phyloP scores from a whole-genome alignment of 2,113 vertebrate species.

The Petrocephalus zakoni region DNA sequence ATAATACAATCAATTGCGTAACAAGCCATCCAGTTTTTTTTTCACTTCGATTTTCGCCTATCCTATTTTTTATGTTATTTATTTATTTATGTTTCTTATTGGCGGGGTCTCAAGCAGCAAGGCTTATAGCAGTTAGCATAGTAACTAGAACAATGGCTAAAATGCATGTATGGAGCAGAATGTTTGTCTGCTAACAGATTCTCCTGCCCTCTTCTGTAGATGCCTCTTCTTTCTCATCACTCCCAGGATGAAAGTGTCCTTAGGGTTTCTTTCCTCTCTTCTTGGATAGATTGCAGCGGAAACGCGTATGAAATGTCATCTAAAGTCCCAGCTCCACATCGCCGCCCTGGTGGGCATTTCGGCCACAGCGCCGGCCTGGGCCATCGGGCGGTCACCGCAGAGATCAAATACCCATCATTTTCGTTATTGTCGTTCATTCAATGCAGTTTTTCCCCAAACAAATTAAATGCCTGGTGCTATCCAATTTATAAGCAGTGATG shows the following conservation, averaged over 20 bases:
- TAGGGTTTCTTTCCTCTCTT: neutral
- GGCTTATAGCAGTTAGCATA: neutral
- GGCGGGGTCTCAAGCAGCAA: neutral
- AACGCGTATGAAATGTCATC: neutral
- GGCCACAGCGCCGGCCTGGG: neutral
- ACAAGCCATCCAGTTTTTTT: neutral
- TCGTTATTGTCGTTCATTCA: neutral
- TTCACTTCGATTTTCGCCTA: neutral
- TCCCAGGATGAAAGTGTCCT: neutral
- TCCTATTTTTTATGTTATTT: neutral
- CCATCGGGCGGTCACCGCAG: neutral
- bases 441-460: neutral
- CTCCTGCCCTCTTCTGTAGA: neutral
- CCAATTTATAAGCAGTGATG: neutral
- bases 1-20: neutral
- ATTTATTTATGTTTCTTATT: neutral
- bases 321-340: neutral
- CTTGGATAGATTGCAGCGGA: neutral
- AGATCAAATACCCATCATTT: neutral
- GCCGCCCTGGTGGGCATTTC: neutral
- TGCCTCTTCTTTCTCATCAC: neutral
- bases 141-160: neutral
- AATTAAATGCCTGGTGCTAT: constrained; percentile 11
- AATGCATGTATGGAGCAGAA: neutral
- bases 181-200: neutral